A percentile compares a stretch with the other conserved stretches of the same genome.
Conservation (phyloP, 2,888 invertebrate genomes). For the Drosophila peninsularis region DNA sequence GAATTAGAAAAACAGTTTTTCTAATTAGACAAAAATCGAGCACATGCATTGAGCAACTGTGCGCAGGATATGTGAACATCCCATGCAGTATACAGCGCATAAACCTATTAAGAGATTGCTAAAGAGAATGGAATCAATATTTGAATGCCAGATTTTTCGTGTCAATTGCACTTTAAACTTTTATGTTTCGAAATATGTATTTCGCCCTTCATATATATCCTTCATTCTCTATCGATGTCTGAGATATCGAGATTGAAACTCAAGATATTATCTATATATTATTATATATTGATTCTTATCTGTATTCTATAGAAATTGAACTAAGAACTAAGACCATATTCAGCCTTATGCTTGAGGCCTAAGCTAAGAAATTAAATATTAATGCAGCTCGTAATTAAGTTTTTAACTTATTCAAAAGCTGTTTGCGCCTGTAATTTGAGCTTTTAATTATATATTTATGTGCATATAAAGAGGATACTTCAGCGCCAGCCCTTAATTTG, state of each 20-base stretch:
- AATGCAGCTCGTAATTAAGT: constrained; percentile 14
- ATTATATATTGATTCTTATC: too few relatives aligned
- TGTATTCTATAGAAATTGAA: too few relatives aligned
- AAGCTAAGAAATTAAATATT: background rate
- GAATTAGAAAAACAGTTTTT: constrained; percentile 59
- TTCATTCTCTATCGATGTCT: too few relatives aligned
- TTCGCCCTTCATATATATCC: too few relatives aligned
- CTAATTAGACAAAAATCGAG: constrained; percentile 54
- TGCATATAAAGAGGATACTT: constrained; percentile 16
- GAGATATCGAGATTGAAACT: too few relatives aligned
- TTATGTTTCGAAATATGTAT: too few relatives aligned
- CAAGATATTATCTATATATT: too few relatives aligned
- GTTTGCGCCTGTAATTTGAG: background rate
- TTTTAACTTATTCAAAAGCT: background rate
- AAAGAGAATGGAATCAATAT: background rate
- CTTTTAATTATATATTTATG: constrained; percentile 24
- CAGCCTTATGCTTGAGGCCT: background rate
- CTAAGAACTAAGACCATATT: too few relatives aligned
- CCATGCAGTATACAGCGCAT: constrained; percentile 2
- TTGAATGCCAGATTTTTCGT: background rate
- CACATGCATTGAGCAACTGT: constrained; percentile 7
- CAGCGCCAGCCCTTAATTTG: constrained; percentile 16
- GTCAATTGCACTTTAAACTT: too few relatives aligned
- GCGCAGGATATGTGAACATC: constrained; percentile 3
- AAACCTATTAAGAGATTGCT: constrained; percentile 6